phyloP scores from a whole-genome alignment of 1,140 invertebrate genomes.

The Lepidurus arcticus region DNA sequence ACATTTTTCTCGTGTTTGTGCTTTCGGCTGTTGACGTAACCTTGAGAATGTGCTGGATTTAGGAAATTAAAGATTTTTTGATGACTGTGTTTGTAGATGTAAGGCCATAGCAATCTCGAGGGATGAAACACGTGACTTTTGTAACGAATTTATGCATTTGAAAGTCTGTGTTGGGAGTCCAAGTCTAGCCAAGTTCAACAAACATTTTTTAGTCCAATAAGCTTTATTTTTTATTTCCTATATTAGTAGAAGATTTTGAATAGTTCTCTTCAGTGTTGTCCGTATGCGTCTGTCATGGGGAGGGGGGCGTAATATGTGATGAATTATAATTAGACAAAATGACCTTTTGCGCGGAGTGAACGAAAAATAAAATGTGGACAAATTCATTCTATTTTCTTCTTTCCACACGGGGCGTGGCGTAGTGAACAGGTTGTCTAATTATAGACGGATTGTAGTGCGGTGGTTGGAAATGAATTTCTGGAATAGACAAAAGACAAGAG shows the following conservation, averaged over 20 bases:
- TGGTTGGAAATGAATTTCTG: not conserved
- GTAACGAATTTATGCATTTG: not conserved
- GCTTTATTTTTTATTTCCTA: too few species aligned
- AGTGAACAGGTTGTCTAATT: constrained; percentile 4
- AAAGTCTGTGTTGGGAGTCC: not conserved
- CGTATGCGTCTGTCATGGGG: not conserved
- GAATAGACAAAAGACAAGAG: not conserved
- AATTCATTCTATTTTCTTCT: not conserved
- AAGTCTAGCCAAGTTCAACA: not conserved
- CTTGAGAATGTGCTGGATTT: too few species aligned
- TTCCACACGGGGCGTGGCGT: not conserved
- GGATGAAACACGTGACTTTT: not conserved
- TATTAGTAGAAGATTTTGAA: too few species aligned
- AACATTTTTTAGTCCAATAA: not conserved
- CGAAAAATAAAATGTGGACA: not conserved
- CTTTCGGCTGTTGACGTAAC: too few species aligned
- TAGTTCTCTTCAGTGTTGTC: too few species aligned
- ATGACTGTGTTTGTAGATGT: not conserved
- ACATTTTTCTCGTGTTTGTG: not conserved
- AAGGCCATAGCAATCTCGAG: not conserved
- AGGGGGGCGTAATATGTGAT: not conserved
- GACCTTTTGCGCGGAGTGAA: not conserved
- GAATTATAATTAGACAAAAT: constrained; percentile 11
- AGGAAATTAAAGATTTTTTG: not conserved
- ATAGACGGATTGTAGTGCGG: constrained; percentile 4